Conservation (phyloP, 2,888 invertebrate genomes). For the Pocota personata region DNA sequence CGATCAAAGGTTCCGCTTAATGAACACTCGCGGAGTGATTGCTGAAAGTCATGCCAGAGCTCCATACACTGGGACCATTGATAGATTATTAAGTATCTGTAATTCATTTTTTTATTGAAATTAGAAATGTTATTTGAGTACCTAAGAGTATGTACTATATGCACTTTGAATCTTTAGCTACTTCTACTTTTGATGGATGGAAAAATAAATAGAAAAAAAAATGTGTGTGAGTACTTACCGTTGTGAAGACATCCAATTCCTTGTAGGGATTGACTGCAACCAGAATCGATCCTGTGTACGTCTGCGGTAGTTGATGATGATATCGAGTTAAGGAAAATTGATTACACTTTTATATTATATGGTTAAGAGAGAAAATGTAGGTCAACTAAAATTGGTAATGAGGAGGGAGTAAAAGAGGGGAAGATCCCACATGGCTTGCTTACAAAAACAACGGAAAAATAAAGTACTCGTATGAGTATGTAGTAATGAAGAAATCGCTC, state of each 20-base stretch:
- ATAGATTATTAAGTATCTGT: constrained; percentile 49
- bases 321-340: constrained; percentile 85
- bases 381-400: constrained; percentile 38
- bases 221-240: constrained; percentile 86
- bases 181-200: constrained; percentile 30
- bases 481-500: neutral
- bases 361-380: constrained; percentile 23
- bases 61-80: neutral
- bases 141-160: neutral
- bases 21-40: constrained; percentile 40
- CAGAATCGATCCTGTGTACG: constrained; percentile 95
- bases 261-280: constrained; percentile 98
- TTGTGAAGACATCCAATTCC: constrained; percentile 93
- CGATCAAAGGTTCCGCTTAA: constrained; percentile 63
- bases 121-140: constrained; percentile 8
- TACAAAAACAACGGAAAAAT: neutral
- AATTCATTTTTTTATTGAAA: constrained; percentile 24
- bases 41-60: constrained; percentile 7
- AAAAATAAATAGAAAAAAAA: constrained; percentile 34
- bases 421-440: constrained; percentile 11
- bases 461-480: neutral
- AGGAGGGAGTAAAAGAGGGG: neutral
- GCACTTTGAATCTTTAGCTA: constrained; percentile 27
- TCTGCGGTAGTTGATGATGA: constrained; percentile 87
- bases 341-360: constrained; percentile 3